A percentile compares a stretch with the other conserved stretches of the same genome.
Evolutionary conservation across 2,113 vertebrate genomes (phyloP).

Genomic region (Petrocephalus microphthalmus): DNA sequence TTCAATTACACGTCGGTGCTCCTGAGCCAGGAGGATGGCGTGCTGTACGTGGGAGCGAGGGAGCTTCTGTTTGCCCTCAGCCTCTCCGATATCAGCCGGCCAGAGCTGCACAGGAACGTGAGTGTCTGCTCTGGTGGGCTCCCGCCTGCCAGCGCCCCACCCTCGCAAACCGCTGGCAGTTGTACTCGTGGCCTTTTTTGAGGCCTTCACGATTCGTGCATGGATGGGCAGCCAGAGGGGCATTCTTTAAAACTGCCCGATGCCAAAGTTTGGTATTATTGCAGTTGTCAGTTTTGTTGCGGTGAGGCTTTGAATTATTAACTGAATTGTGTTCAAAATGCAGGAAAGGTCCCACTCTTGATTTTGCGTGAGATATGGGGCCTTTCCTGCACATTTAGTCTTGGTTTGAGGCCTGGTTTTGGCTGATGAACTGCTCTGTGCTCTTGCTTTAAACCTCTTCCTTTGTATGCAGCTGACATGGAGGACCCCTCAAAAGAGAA

Average conservation of each 20-base stretch:
- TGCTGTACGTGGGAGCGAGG: conserved; percentile 75
- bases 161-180: not conserved
- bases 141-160: not conserved
- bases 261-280: not conserved
- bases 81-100: conserved; percentile 58
- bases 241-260: not conserved
- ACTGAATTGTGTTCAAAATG: not conserved
- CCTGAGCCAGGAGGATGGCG: conserved; percentile 70
- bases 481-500: conserved; percentile 75
- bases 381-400: not conserved
- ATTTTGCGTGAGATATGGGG: not conserved
- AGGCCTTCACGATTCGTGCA: no score
- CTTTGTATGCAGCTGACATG: conserved; percentile 68
- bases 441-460: not conserved
- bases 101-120: conserved; percentile 64
- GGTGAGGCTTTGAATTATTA: not conserved
- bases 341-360: not conserved
- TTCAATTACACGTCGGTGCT: conserved; percentile 79
- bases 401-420: not conserved
- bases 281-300: not conserved
- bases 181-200: no score
- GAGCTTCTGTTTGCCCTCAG: conserved; percentile 77
- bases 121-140: conserved; percentile 36
- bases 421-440: conserved; percentile 11
- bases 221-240: no score